phyloP scores from a whole-genome alignment of 2,797 vertebrate species.

The Sebastes minor region DNA sequence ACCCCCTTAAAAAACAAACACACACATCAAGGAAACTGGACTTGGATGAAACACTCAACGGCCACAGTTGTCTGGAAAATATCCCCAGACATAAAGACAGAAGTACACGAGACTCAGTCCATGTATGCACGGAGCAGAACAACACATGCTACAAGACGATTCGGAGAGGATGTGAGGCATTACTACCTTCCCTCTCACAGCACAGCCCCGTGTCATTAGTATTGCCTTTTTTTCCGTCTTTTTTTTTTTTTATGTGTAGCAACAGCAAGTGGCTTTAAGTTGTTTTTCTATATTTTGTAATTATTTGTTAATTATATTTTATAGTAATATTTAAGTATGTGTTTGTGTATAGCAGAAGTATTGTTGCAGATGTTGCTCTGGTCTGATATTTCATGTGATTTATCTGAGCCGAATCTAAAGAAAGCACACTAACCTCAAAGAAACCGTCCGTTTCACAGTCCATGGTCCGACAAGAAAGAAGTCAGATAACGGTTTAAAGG shows the following conservation, averaged over 20 bases:
- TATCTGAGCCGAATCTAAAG: slow-evolving; percentile 31
- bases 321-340: slow-evolving; percentile 63
- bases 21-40: slow-evolving; percentile 17
- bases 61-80: slow-evolving; percentile 1
- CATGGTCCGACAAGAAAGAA: not conserved
- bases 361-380: slow-evolving; percentile 15
- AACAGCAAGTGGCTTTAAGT: slow-evolving; percentile 57
- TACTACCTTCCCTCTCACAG: slow-evolving; percentile 39
- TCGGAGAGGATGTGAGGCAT: slow-evolving; percentile 27
- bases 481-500: slow-evolving; percentile 9
- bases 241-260: slow-evolving; percentile 57
- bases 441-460: not conserved
- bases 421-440: slow-evolving; percentile 42
- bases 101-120: slow-evolving; percentile 15
- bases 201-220: slow-evolving; percentile 51
- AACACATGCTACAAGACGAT: slow-evolving; percentile 19
- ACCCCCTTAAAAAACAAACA: not conserved
- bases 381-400: slow-evolving; percentile 13
- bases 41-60: slow-evolving; percentile 18
- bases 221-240: slow-evolving; percentile 44
- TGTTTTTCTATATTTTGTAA: slow-evolving; percentile 67
- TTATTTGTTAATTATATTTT: slow-evolving; percentile 65
- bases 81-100: not conserved
- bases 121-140: slow-evolving; percentile 15
- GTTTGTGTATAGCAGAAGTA: slow-evolving; percentile 42